A percentile compares a stretch with the other conserved stretches of the same genome.
Evolutionary conservation across 1,140 invertebrate genomes (phyloP).

Genomic region (Leptinotarsa defecta): DNA sequence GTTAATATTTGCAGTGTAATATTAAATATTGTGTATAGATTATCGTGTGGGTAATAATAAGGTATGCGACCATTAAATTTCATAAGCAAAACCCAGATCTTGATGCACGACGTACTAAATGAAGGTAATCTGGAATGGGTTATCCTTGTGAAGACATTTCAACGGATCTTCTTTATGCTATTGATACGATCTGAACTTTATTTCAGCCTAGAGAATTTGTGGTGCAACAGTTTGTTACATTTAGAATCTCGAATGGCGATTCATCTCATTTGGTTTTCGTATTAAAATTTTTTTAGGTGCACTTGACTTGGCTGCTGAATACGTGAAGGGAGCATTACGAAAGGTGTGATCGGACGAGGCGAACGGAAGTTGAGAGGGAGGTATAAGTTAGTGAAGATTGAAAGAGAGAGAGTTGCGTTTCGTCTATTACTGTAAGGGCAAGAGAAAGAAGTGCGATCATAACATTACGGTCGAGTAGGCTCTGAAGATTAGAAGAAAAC

Average conservation of each 20-base stretch:
- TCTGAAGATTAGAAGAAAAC: too few species aligned
- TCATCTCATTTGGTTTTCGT: too few species aligned
- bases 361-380: too few species aligned
- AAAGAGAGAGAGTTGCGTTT: too few species aligned
- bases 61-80: conserved; percentile 50
- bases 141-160: conserved; percentile 31
- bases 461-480: too few species aligned
- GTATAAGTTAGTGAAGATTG: too few species aligned
- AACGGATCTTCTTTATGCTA: conserved; percentile 13
- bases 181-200: conserved; percentile 15
- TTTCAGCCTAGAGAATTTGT: conserved; percentile 1
- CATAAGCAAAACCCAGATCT: conserved; percentile 49
- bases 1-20: conserved; percentile 38
- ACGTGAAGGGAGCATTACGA: too few species aligned
- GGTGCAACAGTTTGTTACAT: not conserved
- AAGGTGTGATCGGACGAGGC: too few species aligned
- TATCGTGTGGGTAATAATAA: conserved; percentile 52
- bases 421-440: too few species aligned
- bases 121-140: conserved; percentile 30
- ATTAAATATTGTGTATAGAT: conserved; percentile 38
- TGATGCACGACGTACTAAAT: conserved; percentile 35
- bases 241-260: not conserved
- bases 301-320: too few species aligned
- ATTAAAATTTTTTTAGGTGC: too few species aligned
- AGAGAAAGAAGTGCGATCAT: too few species aligned